Percentiles rank a stretch among this genome's conserved stretches.
phyloP scores from a whole-genome alignment of 2,797 vertebrate species.

The Holocentrus rufus region DNA sequence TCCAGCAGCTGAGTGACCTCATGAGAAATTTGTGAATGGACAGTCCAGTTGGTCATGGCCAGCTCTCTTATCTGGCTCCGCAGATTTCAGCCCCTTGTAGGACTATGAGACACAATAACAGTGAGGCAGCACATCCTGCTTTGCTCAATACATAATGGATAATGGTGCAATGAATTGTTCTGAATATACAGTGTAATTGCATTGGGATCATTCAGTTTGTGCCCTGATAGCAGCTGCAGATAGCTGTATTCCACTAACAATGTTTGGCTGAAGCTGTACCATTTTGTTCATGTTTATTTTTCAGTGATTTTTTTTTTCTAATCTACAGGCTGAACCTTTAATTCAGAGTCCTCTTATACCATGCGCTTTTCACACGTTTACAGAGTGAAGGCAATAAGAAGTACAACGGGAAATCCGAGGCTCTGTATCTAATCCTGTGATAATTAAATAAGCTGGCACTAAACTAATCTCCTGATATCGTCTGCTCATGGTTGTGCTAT shows the following conservation, averaged over 20 bases:
- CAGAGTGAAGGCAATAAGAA: slow-evolving; percentile 19
- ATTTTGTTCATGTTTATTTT: slow-evolving; percentile 29
- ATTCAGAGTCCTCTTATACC: background rate
- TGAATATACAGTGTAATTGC: slow-evolving; percentile 41
- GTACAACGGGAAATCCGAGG: slow-evolving; percentile 37
- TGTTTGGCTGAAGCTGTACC: slow-evolving; percentile 31
- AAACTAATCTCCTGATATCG: background rate
- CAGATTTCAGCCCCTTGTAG: slow-evolving; percentile 60
- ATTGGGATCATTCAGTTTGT: slow-evolving; percentile 51
- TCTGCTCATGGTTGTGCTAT: background rate
- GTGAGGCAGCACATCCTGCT: slow-evolving; percentile 76
- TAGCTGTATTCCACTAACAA: slow-evolving; percentile 35
- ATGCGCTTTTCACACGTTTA: background rate
- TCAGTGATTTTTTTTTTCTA: background rate
- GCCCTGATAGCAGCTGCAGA: slow-evolving; percentile 74
- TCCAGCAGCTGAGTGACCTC: slow-evolving; percentile 73
- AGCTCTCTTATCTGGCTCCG: slow-evolving; percentile 64
- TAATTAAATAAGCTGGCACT: slow-evolving; percentile 22
- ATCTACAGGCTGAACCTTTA: background rate
- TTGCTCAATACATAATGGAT: slow-evolving; percentile 63
- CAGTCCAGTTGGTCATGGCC: slow-evolving; percentile 32
- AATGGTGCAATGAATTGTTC: slow-evolving; percentile 68
- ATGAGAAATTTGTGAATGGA: slow-evolving; percentile 78
- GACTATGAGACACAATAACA: slow-evolving; percentile 71
- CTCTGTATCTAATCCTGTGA: background rate